Evolutionary conservation across 2,888 invertebrate species (phyloP).

Genomic region (Andrena camellia): DNA sequence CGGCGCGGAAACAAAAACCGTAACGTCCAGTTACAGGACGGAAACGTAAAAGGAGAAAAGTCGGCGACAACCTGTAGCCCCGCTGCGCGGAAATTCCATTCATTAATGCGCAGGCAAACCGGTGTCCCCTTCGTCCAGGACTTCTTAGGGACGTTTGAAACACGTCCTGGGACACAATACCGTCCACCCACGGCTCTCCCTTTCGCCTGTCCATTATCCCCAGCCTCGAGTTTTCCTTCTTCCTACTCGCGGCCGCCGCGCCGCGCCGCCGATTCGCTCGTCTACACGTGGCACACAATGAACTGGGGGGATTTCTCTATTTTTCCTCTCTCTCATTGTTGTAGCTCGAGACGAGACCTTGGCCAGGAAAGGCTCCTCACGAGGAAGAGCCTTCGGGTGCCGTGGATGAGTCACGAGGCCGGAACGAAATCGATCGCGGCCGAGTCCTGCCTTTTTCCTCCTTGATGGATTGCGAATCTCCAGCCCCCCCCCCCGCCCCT

Average conservation of each 20-base stretch:
- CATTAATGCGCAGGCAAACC: slow-evolving; percentile 9
- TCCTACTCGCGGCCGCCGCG: slow-evolving; percentile 11
- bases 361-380: slow-evolving; percentile 53
- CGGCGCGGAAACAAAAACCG: neutral
- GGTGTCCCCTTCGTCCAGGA: slow-evolving; percentile 10
- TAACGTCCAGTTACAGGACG: neutral
- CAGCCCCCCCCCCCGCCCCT: neutral
- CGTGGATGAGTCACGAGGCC: slow-evolving; percentile 58
- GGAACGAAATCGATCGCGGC: slow-evolving; percentile 62
- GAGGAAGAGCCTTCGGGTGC: slow-evolving; percentile 62
- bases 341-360: slow-evolving; percentile 52
- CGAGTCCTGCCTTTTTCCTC: slow-evolving; percentile 26
- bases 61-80: neutral
- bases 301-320: slow-evolving; percentile 13
- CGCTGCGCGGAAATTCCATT: slow-evolving; percentile 17
- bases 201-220: slow-evolving; percentile 21
- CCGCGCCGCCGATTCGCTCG: slow-evolving; percentile 1
- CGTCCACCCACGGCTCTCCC: neutral
- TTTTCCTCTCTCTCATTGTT: slow-evolving; percentile 41
- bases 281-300: neutral
- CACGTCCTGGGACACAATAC: too few relatives aligned
- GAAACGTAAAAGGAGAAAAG: slow-evolving; percentile 1
- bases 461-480: slow-evolving; percentile 31
- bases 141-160: slow-evolving; percentile 10
- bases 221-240: slow-evolving; percentile 35